Evolutionary conservation across 2,113 vertebrate species (phyloP).

Genomic region (Saguinus imperator): DNA sequence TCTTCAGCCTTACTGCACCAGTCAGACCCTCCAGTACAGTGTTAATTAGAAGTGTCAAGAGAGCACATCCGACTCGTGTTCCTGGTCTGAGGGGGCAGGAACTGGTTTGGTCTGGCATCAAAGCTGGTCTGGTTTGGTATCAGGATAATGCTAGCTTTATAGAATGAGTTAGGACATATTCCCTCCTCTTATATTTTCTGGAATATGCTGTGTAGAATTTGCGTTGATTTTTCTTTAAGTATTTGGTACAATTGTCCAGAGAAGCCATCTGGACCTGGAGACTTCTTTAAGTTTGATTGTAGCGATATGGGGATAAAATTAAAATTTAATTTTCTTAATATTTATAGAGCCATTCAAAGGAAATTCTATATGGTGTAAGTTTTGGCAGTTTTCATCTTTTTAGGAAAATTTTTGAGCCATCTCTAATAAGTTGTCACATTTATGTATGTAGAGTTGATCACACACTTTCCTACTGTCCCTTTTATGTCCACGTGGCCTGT

Average conservation of each 20-base stretch:
- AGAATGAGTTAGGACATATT: background rate
- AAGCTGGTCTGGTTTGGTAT: background rate
- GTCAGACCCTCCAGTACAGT: background rate
- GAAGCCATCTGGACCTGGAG: background rate
- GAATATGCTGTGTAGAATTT: background rate
- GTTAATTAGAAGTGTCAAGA: background rate
- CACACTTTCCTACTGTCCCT: background rate
- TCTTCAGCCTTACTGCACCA: background rate
- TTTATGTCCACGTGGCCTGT: background rate
- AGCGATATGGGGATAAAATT: no score
- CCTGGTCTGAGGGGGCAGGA: background rate
- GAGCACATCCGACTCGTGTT: background rate
- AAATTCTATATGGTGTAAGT: background rate
- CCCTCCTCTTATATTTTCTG: background rate
- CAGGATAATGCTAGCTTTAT: background rate
- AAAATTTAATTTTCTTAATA: background rate
- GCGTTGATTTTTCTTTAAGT: no score
- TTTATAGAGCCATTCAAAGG: background rate
- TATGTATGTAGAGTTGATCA: background rate
- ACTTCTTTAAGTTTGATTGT: background rate
- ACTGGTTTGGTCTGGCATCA: background rate
- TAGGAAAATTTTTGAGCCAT: background rate
- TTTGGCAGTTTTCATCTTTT: background rate
- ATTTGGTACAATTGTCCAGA: background rate
- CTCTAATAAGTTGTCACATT: background rate